phyloP scores from a whole-genome alignment of 2,888 invertebrate species.

The Quadriops clusia region DNA sequence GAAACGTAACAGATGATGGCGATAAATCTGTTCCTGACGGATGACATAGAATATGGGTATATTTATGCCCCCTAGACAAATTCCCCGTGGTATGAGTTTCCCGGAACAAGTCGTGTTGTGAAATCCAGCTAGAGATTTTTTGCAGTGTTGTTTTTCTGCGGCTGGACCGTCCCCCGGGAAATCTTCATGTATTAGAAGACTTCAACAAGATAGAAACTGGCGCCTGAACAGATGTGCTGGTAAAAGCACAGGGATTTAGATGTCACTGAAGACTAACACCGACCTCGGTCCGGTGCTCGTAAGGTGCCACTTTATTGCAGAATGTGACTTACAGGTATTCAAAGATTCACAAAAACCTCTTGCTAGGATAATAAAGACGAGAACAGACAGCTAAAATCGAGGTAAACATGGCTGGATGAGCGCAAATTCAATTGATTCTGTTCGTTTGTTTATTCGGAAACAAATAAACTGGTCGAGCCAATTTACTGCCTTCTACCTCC shows the following conservation, averaged over 20 bases:
- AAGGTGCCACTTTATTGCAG: too few species aligned
- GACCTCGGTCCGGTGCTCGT: conserved; percentile 8
- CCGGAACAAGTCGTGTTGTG: conserved; percentile 20
- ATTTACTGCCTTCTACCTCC: too few species aligned
- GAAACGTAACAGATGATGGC: too few species aligned
- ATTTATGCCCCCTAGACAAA: not conserved
- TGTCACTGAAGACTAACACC: conserved; percentile 20
- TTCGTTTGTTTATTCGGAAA: too few species aligned
- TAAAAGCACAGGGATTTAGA: conserved; percentile 25
- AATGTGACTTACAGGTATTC: too few species aligned
- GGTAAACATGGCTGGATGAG: too few species aligned
- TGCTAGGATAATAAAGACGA: too few species aligned
- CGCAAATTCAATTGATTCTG: too few species aligned
- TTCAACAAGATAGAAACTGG: conserved; percentile 21
- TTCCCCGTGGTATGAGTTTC: conserved; percentile 5
- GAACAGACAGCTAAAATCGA: too few species aligned
- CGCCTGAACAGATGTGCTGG: conserved; percentile 24
- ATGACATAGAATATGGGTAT: not conserved
- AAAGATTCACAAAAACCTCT: too few species aligned
- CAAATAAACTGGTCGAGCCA: too few species aligned
- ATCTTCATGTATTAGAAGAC: conserved; percentile 28
- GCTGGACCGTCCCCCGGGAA: conserved; percentile 26
- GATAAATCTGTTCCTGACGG: not conserved
- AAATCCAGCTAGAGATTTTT: conserved; percentile 23
- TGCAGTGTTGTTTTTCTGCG: conserved; percentile 25